Conservation (phyloP, 2,888 invertebrate genomes). For the Andrena dorsata region DNA sequence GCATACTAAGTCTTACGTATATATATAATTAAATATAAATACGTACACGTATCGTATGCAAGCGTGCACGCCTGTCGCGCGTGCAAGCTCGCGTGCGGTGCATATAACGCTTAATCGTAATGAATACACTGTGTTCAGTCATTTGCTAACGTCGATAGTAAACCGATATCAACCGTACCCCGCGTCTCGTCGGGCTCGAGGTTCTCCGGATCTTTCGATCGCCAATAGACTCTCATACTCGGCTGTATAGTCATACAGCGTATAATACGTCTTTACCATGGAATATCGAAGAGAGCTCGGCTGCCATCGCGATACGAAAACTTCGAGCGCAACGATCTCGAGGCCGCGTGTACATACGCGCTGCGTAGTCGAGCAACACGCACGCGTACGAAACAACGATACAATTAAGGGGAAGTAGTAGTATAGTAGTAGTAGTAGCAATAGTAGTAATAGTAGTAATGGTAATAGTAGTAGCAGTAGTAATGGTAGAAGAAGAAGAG, state of each 20-base stretch:
- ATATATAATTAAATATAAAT: conserved; percentile 52
- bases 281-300: background rate
- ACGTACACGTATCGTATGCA: background rate
- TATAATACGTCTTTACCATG: background rate
- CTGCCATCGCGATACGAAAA: conserved; percentile 31
- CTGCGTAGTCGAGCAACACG: conserved; percentile 45
- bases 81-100: conserved; percentile 16
- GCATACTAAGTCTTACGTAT: conserved; percentile 65
- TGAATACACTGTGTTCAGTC: conserved; percentile 76
- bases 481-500: background rate
- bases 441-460: too few relatives aligned
- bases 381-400: conserved; percentile 49
- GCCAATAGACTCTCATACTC: background rate
- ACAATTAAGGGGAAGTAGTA: conserved; percentile 12
- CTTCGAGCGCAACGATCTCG: conserved; percentile 51
- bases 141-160: conserved; percentile 74
- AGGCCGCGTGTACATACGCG: conserved; percentile 28
- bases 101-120: conserved; percentile 63
- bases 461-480: too few relatives aligned
- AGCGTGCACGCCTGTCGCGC: background rate
- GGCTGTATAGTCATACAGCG: too few relatives aligned
- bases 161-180: conserved; percentile 55
- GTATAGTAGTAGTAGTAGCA: background rate
- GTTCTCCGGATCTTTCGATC: conserved; percentile 28
- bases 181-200: conserved; percentile 40